Base-by-base conservation (phyloP, 2,888 invertebrate genomes). In the Ernsta delagoae region DNA sequence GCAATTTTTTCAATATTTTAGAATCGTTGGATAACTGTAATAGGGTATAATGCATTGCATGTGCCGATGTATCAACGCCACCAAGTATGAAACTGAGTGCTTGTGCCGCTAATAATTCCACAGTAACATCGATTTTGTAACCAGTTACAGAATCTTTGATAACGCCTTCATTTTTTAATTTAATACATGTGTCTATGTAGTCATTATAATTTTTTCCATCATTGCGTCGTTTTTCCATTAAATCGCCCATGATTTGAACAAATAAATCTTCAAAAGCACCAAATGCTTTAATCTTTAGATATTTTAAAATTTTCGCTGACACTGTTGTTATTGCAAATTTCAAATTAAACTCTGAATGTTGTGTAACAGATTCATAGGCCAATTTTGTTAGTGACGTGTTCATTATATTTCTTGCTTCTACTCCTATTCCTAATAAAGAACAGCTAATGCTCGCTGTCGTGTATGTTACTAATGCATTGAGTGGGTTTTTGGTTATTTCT, bases 1-100 rank as follows among this genome's bases (percentile, higher is more conserved):
- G 73, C 0, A 89, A 63, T 68, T 76, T 84, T 2, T 83, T 76
- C 69, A 90, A 86, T 3, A 88, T 75, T 0, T 84, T 77, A 7
- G 80, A 82, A 72, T 90, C 81, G 1, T 79, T 71, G 0, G 90
- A 85, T 9, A 92, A 72, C 70, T 86, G 81, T 39, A 87, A 82
- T 0, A 88, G 72, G 5, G 80, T 71, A 60, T 83, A 89, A 7
- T 83, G 77, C 72, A 90, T 77, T 1, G 84, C 77, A 0, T 83
- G 82, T 0, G 92, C 83, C 0, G 87, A 85, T 8, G 89, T 90
- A 71, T 90, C 90, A 64, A 85, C 89, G 0, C 92, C 92, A 2
- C 85, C 92, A 2, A 84, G 12, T 48, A 92, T 92, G 70, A 93
- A 93, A 72, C 92, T 86, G 65, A 93, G 89, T 0, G 90, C 89